These are phyloP conservation scores for Philhelius pedissequus DNA, from an alignment of 2,888 invertebrate species.

Conservation along the genomic window DNA sequence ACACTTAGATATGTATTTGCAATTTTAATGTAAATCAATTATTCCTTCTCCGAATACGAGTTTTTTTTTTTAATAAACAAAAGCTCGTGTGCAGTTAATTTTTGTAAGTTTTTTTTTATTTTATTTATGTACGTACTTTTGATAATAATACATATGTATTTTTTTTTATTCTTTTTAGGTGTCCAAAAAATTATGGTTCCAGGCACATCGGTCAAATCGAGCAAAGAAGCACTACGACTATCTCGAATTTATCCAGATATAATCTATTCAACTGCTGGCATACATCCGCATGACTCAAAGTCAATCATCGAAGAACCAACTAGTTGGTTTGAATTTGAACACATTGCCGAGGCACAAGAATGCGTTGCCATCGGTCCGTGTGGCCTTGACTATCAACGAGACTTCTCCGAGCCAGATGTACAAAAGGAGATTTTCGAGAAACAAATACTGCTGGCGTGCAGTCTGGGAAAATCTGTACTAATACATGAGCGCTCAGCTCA, in stretches of 20 bases:
- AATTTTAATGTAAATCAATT: constrained; percentile 26
- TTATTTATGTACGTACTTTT: background rate
- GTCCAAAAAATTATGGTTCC: constrained; percentile 97
- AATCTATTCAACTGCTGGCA: constrained; percentile 94
- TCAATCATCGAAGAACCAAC: constrained; percentile 86
- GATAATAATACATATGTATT: background rate
- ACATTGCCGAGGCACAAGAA: constrained; percentile 89
- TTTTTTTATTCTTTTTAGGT: constrained; percentile 80
- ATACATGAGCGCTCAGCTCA: constrained; percentile 96
- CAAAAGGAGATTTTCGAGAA: constrained; percentile 93
- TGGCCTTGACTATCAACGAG: constrained; percentile 95
- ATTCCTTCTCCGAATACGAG: background rate
- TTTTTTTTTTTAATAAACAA: background rate
- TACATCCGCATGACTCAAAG: constrained; percentile 96
- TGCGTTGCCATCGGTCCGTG: constrained; percentile 97
- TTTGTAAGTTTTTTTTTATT: background rate
- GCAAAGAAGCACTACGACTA: constrained; percentile 93
- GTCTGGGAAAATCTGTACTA: constrained; percentile 91
- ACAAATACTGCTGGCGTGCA: constrained; percentile 91
- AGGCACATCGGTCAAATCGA: constrained; percentile 92
- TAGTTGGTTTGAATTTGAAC: constrained; percentile 88
- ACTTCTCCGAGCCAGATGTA: constrained; percentile 93
- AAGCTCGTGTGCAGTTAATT: background rate
- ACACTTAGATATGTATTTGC: background rate
- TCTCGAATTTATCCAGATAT: constrained; percentile 94